Evolutionary conservation across 2,888 invertebrate genomes (phyloP).

Genomic region (Psylliodes chrysocephalus): DNA sequence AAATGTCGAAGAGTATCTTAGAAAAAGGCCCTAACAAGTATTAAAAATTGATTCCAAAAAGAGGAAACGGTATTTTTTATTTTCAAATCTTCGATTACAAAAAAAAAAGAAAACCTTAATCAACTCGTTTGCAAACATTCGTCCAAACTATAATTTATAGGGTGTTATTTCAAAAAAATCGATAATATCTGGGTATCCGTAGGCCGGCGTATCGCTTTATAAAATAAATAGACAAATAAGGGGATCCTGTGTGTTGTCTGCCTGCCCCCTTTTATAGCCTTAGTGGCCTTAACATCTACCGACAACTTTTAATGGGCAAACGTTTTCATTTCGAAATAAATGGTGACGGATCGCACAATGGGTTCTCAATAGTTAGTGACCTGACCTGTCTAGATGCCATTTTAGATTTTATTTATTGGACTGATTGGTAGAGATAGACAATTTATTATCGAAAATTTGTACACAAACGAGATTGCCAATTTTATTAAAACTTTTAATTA

Average conservation of each 20-base stretch:
- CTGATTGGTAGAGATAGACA: too few relatives aligned
- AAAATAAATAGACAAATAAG: conserved; percentile 25
- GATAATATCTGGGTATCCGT: conserved; percentile 16
- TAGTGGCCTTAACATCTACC: conserved; percentile 9
- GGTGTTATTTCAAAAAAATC: conserved; percentile 15
- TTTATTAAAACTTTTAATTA: too few relatives aligned
- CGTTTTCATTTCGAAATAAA: conserved; percentile 10
- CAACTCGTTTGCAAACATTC: not conserved
- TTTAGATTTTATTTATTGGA: conserved; percentile 9
- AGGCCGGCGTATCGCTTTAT: conserved; percentile 8
- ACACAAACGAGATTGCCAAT: too few relatives aligned
- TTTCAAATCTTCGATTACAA: not conserved
- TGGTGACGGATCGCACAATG: conserved; percentile 17
- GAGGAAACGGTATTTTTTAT: too few relatives aligned
- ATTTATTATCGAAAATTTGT: too few relatives aligned
- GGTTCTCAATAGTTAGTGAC: conserved; percentile 9
- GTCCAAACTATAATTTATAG: conserved; percentile 14
- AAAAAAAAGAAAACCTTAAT: not conserved
- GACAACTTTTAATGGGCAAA: conserved; percentile 13
- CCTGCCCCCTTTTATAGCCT: conserved; percentile 22
- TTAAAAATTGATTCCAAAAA: too few relatives aligned
- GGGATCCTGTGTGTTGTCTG: conserved; percentile 10
- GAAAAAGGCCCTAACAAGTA: too few relatives aligned
- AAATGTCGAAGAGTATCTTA: too few relatives aligned
- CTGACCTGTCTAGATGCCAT: conserved; percentile 14